Evolutionary conservation across 2,113 vertebrate species (phyloP).

Genomic region (Chroicocephalus ridibundus): DNA sequence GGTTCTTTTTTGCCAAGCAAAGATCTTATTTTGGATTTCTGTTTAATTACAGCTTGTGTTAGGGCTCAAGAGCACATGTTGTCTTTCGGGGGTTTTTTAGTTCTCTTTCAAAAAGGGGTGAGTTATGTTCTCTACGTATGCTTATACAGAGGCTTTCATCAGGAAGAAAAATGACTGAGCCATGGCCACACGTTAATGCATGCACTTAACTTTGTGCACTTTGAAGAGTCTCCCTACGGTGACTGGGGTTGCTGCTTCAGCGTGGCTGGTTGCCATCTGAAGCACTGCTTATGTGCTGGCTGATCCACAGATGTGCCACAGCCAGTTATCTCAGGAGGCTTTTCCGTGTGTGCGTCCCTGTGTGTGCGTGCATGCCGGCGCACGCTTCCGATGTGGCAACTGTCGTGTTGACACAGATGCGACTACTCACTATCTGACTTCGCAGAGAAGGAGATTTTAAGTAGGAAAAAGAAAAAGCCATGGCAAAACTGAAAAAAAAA

Average conservation of each 20-base stretch:
- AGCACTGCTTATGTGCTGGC: neutral
- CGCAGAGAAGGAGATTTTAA: neutral
- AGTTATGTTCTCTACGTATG: neutral
- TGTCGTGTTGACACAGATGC: fast-evolving
- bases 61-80: neutral
- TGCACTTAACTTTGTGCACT: neutral
- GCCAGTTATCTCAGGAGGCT: neutral
- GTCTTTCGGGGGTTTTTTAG: neutral
- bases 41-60: constrained; percentile 4
- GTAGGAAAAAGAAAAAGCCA: neutral
- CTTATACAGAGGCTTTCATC: neutral
- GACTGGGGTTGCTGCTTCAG: neutral
- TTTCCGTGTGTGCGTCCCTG: fast-evolving
- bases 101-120: neutral
- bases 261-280: neutral
- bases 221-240: neutral
- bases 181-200: neutral
- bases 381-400: neutral
- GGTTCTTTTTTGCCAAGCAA: neutral
- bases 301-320: neutral
- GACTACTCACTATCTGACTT: neutral
- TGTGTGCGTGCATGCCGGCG: fast-evolving
- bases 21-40: constrained; percentile 10
- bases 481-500: neutral
- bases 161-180: neutral